Evolutionary conservation across 2,113 vertebrate genomes (phyloP).

Genomic region (Prinia subflava): DNA sequence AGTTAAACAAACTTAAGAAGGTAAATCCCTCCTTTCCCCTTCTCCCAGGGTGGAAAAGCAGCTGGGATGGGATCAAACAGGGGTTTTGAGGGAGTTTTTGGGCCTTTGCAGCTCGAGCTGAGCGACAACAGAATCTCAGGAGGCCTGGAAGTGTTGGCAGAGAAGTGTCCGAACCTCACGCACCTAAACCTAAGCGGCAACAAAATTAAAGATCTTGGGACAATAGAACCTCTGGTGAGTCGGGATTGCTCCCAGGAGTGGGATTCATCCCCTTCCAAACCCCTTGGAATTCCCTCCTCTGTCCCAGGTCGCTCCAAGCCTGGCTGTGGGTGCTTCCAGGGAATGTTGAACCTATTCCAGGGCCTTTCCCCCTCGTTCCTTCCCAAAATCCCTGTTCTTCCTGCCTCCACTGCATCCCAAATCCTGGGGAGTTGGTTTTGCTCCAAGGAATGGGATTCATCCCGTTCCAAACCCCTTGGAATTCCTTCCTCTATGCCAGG

Average conservation of each 20-base stretch:
- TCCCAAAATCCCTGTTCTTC: too few species aligned
- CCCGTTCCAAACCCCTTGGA: too few species aligned
- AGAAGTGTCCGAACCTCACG: conserved; percentile 96
- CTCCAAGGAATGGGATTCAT: too few species aligned
- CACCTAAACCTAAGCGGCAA: conserved; percentile 99
- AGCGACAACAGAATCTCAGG: conserved; percentile 99
- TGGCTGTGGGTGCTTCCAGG: too few species aligned
- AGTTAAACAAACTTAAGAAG: conserved; percentile 99
- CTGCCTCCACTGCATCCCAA: too few species aligned
- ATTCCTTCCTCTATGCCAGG: too few species aligned
- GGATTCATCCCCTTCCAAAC: rapidly evolving
- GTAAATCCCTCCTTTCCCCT: conserved; percentile 52
- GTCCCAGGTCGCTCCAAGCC: too few species aligned
- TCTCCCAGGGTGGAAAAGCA: rapidly evolving
- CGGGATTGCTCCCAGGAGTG: neutral
- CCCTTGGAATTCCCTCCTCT: neutral
- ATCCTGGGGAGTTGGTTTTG: too few species aligned
- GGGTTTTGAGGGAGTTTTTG: neutral
- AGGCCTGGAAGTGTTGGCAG: conserved; percentile 96
- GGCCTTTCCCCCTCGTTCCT: too few species aligned
- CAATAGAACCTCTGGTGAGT: conserved; percentile 97
- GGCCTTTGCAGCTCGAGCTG: conserved; percentile 87
- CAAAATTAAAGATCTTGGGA: conserved; percentile 99
- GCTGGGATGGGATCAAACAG: neutral
- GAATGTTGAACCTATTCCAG: too few species aligned